Base-by-base conservation (phyloP, 2,888 invertebrate genomes). In the Calephelis perditalis region DNA sequence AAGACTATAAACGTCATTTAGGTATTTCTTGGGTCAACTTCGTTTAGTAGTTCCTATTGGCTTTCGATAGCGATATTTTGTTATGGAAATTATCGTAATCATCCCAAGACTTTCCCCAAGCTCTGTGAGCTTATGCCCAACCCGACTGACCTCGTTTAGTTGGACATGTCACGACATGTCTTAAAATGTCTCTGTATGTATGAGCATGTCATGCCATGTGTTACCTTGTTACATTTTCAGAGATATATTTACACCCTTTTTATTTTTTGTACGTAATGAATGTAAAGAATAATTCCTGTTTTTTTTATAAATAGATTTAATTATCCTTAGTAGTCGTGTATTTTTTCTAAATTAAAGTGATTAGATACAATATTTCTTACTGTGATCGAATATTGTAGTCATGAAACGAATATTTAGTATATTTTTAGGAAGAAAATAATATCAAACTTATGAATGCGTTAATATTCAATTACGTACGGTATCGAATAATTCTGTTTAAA, bases 201-300 rank as follows among this genome's bases (percentile, higher is more conserved):
- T 40, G 8, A 40, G 8, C 40, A 40, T 40, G 40, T 40, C 40
- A 40, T 76, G 81, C 81, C 82, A 85, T 88, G 79, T 77, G 86
- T 88, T 86, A 84, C 81, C 84, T 85, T 88, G 90, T 90, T 90
- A 90, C 87, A 89, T 86, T 90, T 90, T 89, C 90, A 90, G 90
- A 90, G 90, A 90, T 89, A 90, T 90, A 90, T 90, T 90, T 90
- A 90, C 86, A 90, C 84, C 88, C 80, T 79, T 86, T 49, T 88
- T 87, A 86, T 89, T 90, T 69, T 90, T 90, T 90, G 90, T 90
- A 90, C 85, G 84, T 86, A 79, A 83, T 83, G 66, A 83, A 84
- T 86, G 86, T 86, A 81, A 84, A 73, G 74, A 83, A 86, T 86
- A 84, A 81, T 87, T 84, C 84, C 82, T 79, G 82, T 81, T 84